These are phyloP conservation scores for Catostylus mosaicus DNA, from an alignment of 30 jellyfish, hydroid and myxozoan genomes.

Conservation along the genomic window DNA sequence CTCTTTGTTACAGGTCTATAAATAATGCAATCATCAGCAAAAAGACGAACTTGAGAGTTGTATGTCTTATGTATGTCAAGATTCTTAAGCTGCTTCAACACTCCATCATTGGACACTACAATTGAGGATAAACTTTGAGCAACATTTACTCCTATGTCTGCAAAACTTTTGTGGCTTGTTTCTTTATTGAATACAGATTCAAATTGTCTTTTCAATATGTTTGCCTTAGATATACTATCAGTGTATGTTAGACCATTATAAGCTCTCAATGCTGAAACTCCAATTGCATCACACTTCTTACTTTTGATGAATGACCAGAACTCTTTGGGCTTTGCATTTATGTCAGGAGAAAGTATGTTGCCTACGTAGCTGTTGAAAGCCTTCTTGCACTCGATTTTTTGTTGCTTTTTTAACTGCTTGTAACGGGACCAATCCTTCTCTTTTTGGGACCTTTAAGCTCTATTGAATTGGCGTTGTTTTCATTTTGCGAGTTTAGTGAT, in stretches of 20 bases:
- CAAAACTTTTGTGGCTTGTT: background rate
- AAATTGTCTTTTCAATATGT: slow-evolving; percentile 1
- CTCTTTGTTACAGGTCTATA: too few species aligned
- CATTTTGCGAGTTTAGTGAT: too few species aligned
- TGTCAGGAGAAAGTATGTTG: background rate
- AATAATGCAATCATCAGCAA: background rate
- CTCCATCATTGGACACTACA: too few species aligned
- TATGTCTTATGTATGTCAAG: background rate
- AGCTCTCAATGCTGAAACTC: background rate
- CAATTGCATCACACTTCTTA: background rate
- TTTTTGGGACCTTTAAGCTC: too few species aligned
- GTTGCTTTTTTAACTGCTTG: background rate
- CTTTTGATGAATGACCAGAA: slow-evolving; percentile 11
- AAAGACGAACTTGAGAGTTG: background rate
- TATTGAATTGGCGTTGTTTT: too few species aligned
- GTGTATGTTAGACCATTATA: too few species aligned
- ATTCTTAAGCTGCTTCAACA: background rate
- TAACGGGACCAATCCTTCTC: too few species aligned
- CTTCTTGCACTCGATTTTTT: background rate
- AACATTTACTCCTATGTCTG: background rate
- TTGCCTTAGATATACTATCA: too few species aligned
- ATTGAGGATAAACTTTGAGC: slow-evolving; percentile 6
- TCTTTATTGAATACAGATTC: slow-evolving; percentile 18
- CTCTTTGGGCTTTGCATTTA: background rate
- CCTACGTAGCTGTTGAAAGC: background rate